phyloP scores from a whole-genome alignment of 2,113 vertebrate species.

The Phodopus roborovskii region DNA sequence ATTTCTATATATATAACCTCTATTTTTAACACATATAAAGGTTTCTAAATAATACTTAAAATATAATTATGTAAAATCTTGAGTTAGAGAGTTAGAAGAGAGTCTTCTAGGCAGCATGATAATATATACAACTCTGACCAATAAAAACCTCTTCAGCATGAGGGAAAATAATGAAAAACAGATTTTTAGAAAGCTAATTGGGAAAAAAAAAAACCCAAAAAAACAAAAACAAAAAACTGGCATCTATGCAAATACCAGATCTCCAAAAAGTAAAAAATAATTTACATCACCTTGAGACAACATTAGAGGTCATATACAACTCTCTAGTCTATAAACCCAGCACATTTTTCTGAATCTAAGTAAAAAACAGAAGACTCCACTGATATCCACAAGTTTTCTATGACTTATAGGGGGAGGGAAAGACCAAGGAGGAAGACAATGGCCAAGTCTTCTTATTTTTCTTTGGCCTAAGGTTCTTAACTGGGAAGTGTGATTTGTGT shows the following conservation, averaged over 20 bases:
- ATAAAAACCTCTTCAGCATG: neutral
- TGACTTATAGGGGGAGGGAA: neutral
- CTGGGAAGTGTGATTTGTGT: neutral
- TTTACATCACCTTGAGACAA: neutral
- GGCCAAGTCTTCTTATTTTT: neutral
- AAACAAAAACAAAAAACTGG: no score
- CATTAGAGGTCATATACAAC: neutral
- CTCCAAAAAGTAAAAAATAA: slow-evolving; percentile 27
- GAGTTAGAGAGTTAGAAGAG: neutral
- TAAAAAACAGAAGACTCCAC: neutral
- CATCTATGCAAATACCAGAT: slow-evolving; percentile 16
- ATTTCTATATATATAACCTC: slow-evolving; percentile 49
- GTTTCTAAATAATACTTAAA: slow-evolving; percentile 26
- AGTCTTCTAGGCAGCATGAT: no score
- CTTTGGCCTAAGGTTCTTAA: slow-evolving; percentile 4
- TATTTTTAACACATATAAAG: slow-evolving; percentile 23
- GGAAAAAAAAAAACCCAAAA: no score
- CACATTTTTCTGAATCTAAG: neutral
- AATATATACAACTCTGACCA: neutral
- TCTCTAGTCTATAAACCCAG: neutral
- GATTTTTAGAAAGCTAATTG: neutral
- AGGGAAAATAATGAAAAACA: neutral
- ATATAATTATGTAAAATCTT: neutral
- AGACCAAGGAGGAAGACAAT: neutral
- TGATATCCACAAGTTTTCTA: no score